These are phyloP conservation scores for Amiota mariae DNA, from an alignment of 2,888 invertebrate genomes.

Conservation along the genomic window DNA sequence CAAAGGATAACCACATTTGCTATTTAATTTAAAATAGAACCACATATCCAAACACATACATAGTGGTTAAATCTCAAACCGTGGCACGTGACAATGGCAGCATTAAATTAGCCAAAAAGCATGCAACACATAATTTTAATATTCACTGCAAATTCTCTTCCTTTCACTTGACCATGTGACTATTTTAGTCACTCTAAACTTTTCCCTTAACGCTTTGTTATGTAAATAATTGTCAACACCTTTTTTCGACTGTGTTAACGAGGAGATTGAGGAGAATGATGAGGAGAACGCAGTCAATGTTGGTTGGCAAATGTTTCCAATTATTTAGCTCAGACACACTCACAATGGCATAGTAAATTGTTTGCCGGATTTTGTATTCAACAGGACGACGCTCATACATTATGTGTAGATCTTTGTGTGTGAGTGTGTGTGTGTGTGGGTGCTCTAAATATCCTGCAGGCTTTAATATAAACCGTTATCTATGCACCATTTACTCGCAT, in stretches of 20 bases:
- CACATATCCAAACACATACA: too few species aligned
- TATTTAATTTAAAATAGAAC: too few species aligned
- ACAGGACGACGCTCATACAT: neutral
- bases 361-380: constrained; percentile 3
- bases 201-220: constrained; percentile 46
- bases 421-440: too few species aligned
- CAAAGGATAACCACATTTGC: too few species aligned
- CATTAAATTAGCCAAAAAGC: too few species aligned
- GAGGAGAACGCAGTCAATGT: neutral
- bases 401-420: too few species aligned
- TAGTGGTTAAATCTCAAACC: too few species aligned
- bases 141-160: too few species aligned
- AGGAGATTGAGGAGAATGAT: too few species aligned
- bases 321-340: constrained; percentile 37
- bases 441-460: too few species aligned
- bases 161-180: neutral
- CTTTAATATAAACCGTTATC: neutral
- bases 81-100: too few species aligned
- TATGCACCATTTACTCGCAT: constrained; percentile 2
- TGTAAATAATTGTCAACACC: constrained; percentile 67
- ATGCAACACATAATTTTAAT: too few species aligned
- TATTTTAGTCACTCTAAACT: neutral
- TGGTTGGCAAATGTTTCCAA: constrained; percentile 51
- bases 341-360: constrained; percentile 15
- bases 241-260: constrained; percentile 41